These are phyloP conservation scores for Aptenodytes forsteri DNA, from an alignment of 2,113 vertebrate species.

Conservation along the genomic window DNA sequence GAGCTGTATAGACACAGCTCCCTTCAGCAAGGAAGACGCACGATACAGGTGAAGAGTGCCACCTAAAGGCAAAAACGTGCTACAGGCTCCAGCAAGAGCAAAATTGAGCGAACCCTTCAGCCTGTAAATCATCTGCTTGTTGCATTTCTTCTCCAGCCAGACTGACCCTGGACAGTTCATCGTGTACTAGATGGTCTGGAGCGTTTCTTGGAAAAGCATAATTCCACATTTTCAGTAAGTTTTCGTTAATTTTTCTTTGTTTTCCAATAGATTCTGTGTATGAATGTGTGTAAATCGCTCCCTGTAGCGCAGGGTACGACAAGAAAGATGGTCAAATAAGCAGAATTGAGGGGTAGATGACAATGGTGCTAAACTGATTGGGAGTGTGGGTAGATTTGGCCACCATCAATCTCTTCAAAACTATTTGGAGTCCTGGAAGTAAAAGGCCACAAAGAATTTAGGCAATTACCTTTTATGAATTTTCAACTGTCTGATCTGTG, in stretches of 20 bases:
- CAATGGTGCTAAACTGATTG: not conserved
- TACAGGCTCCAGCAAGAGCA: not conserved
- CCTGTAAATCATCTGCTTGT: not conserved
- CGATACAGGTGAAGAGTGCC: not conserved
- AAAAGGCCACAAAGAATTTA: not conserved
- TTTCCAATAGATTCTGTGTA: not conserved
- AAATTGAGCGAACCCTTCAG: rapidly evolving
- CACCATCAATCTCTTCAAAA: not conserved
- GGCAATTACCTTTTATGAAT: not conserved
- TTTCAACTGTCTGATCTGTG: not conserved
- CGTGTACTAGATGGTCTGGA: not conserved
- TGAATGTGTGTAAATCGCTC: not conserved
- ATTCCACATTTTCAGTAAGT: not conserved
- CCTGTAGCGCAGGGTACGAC: not conserved
- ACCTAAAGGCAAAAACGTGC: constrained; percentile 26
- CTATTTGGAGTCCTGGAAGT: not conserved
- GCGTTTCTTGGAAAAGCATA: not conserved
- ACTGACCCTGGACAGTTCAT: not conserved
- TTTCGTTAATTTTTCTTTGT: not conserved
- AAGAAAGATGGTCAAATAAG: not conserved
- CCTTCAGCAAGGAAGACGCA: rapidly evolving
- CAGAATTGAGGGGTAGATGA: not conserved
- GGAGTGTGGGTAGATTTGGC: not conserved
- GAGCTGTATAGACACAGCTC: not conserved
- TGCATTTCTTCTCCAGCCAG: not conserved